Percentiles rank a stretch among this genome's conserved stretches.
Evolutionary conservation across 2,113 vertebrate genomes (phyloP).

Genomic region (Psettodes erumei): DNA sequence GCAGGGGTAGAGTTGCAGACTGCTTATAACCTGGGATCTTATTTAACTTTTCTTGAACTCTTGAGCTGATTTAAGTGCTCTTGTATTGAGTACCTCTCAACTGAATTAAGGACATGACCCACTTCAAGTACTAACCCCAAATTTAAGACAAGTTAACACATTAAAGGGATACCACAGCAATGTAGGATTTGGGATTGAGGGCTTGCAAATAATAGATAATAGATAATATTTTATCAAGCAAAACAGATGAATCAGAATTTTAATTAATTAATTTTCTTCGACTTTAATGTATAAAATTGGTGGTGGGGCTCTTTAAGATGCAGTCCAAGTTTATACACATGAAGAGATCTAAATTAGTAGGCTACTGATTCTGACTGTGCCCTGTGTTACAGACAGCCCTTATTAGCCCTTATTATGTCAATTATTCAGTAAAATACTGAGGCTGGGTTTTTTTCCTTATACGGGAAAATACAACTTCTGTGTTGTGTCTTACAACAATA

Average conservation of each 20-base stretch:
- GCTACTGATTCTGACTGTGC: neutral
- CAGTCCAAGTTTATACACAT: neutral
- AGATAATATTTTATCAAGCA: too few relatives aligned
- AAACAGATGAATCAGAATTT: too few relatives aligned
- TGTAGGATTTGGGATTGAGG: neutral
- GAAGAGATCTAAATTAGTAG: neutral
- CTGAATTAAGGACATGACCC: slow-evolving; percentile 1
- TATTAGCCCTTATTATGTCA: neutral
- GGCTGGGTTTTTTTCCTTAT: neutral
- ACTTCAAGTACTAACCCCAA: slow-evolving; percentile 3
- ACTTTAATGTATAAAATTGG: slow-evolving; percentile 9
- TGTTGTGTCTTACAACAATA: neutral
- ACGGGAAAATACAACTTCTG: neutral
- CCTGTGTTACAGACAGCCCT: neutral
- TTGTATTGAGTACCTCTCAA: slow-evolving; percentile 20
- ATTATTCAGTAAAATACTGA: neutral
- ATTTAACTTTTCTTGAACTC: slow-evolving; percentile 27
- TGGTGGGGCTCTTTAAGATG: neutral
- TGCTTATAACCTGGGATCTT: slow-evolving; percentile 14
- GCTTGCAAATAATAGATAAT: too few relatives aligned
- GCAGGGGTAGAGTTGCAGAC: neutral
- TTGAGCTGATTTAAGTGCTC: slow-evolving; percentile 43
- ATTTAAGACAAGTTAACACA: neutral
- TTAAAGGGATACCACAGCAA: neutral
- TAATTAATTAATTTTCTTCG: too few relatives aligned